phyloP scores from a whole-genome alignment of 2,113 vertebrate species.

The Patagioenas fasciata region DNA sequence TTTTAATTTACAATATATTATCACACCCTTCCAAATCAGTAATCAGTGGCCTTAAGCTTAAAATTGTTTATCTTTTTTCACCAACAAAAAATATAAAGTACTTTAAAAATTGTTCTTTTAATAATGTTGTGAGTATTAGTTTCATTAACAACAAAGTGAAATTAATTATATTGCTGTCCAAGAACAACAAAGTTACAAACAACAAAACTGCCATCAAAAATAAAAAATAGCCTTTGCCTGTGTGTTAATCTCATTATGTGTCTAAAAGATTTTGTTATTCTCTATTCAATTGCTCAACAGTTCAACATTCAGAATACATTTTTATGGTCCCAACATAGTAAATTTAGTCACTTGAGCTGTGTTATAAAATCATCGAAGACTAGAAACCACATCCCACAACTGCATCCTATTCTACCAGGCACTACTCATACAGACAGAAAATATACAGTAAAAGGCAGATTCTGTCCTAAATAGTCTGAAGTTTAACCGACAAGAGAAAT shows the following conservation, averaged over 20 bases:
- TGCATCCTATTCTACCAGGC: not conserved
- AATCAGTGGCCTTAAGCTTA: not conserved
- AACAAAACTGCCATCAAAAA: not conserved
- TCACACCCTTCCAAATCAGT: not conserved
- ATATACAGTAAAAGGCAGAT: not conserved
- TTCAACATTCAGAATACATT: not conserved
- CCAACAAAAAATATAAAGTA: not conserved
- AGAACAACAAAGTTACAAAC: not conserved
- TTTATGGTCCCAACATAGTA: not conserved
- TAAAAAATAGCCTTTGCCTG: not conserved
- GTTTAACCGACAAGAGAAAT: not conserved
- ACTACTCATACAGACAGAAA: not conserved
- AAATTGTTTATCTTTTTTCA: not conserved
- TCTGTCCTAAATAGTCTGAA: not conserved
- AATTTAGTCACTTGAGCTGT: not conserved
- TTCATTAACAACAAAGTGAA: not conserved
- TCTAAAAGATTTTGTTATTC: not conserved
- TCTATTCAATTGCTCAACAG: not conserved
- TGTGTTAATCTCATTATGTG: not conserved
- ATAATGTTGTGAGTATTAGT: not conserved
- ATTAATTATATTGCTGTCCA: not conserved
- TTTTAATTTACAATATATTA: not conserved
- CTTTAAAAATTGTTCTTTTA: not conserved
- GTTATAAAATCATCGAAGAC: not conserved
- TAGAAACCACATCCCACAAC: not conserved